Evolutionary conservation across 2,113 vertebrate species (phyloP).

Genomic region (Sylvietta virens): DNA sequence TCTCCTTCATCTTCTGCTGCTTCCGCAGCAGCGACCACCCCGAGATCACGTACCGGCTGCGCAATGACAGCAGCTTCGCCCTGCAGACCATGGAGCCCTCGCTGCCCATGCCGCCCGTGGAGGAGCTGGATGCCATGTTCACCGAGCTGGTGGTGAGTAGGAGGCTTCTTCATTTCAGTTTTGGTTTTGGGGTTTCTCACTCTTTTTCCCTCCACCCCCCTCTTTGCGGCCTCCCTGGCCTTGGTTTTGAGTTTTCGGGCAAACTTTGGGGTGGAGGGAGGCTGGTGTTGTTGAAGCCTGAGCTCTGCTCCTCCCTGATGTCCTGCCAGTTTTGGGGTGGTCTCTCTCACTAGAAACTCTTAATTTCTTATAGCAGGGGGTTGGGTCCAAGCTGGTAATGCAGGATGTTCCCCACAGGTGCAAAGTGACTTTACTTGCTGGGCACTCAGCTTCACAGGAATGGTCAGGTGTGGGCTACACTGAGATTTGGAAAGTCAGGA

Average conservation of each 20-base stretch:
- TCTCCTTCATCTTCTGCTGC: constrained; percentile 97
- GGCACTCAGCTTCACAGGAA: not conserved
- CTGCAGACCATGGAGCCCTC: constrained; percentile 94
- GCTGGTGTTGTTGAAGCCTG: not conserved
- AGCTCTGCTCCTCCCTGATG: not conserved
- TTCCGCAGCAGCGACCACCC: constrained; percentile 93
- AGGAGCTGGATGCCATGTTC: constrained; percentile 95
- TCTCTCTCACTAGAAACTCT: not conserved
- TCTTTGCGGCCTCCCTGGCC: not conserved
- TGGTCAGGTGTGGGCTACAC: not conserved
- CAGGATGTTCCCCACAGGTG: not conserved
- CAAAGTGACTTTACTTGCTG: not conserved
- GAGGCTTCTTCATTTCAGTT: not conserved
- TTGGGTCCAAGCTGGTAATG: not conserved
- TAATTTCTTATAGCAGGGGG: not conserved
- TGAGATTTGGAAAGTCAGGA: not conserved
- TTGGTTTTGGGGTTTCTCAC: too few species aligned
- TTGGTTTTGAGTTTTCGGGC: not conserved
- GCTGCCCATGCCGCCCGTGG: constrained; percentile 87
- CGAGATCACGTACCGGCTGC: constrained; percentile 94
- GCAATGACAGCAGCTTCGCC: constrained; percentile 90
- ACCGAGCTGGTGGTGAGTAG: constrained; percentile 91
- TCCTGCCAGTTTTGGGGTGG: not conserved
- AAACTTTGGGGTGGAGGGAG: not conserved
- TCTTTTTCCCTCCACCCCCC: too few species aligned